A percentile compares a stretch with the other conserved stretches of the same genome.
These are phyloP conservation scores for Allenopithecus nigroviridis DNA, from an alignment of 2,797 vertebrate genomes.

Conservation along the genomic window DNA sequence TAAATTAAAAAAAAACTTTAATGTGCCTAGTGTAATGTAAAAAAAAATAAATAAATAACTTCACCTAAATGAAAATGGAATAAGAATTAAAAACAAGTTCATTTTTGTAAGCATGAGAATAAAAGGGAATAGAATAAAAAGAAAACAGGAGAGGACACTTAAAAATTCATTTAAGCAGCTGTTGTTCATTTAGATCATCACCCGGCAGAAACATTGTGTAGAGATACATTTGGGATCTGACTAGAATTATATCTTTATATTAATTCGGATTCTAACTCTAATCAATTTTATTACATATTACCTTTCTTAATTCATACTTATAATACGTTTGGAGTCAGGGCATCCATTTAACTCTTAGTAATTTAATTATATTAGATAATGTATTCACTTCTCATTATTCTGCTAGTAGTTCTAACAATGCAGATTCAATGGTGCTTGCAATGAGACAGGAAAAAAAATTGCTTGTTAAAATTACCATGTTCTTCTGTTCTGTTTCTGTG, in stretches of 20 bases:
- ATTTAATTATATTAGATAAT: not conserved
- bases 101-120: not conserved
- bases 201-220: not conserved
- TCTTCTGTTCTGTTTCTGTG: slow-evolving; percentile 7
- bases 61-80: not conserved
- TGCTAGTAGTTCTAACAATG: not conserved
- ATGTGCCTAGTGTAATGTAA: not conserved
- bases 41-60: too few species aligned
- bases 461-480: not conserved
- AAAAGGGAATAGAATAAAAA: not conserved
- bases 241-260: slow-evolving; percentile 12
- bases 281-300: slow-evolving; percentile 11
- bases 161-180: not conserved
- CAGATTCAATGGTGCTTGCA: slow-evolving; percentile 54
- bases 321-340: not conserved
- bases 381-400: slow-evolving; percentile 20
- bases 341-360: not conserved
- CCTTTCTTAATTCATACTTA: slow-evolving; percentile 49
- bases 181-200: not conserved
- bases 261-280: slow-evolving; percentile 24
- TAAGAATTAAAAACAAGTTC: not conserved
- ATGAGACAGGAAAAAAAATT: slow-evolving; percentile 58
- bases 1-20: not conserved
- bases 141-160: not conserved
- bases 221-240: not conserved